Evolutionary conservation across 2,113 vertebrate species (phyloP), one percentile per base, ranked within the genome.

Genomic region (Lepisosteus oculatus): DNA sequence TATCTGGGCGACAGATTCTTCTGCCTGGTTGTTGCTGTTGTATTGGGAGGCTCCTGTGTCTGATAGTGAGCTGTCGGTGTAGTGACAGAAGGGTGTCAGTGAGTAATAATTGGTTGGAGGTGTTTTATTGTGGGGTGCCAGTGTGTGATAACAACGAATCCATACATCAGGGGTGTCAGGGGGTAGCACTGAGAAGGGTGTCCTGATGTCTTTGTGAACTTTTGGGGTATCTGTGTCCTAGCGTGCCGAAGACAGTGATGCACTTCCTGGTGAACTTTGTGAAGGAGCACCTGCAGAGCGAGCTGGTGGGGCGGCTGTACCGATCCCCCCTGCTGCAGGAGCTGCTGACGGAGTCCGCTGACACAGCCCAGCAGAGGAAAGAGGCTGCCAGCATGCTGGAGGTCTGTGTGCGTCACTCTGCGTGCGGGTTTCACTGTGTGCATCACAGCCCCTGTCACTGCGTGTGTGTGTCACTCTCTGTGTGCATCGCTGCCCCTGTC

Each of bases 171-270:
- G 29, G 29, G 29, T 29, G 29, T 29, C 29, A 29, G 29, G 29
- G 29, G 29, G 29, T 29, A 29, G 29, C 29, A 29, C 29, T 29
- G 29, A 29, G 29, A 29, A 29, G 29, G 29, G 29, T 29, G 29
- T 29, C 29, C 29, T 29, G 29, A 29, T 29, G 29, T 29, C n/a
- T 14, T 8, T 14, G 45, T 66, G 47, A 59, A 8, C 13, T 3
- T 61, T 12, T 65, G 17, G 13, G 2, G 51, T 55, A 11, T 29
- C 66, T 17, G 13, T 42, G 13, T 11, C 47, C 0, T 80, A 94
- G 93, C 47, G 93, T 94, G n/a, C 92, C 93, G 61, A 94, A 94
- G 85, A 89, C 92, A 0, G 92, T 94, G 80, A 94, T 94, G 92
- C 90, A 94, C 79, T 93, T 93, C 78, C 85, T 93, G 79, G 93